phyloP scores from a whole-genome alignment of 2,888 invertebrate species.

The Synergus laeviventris region DNA sequence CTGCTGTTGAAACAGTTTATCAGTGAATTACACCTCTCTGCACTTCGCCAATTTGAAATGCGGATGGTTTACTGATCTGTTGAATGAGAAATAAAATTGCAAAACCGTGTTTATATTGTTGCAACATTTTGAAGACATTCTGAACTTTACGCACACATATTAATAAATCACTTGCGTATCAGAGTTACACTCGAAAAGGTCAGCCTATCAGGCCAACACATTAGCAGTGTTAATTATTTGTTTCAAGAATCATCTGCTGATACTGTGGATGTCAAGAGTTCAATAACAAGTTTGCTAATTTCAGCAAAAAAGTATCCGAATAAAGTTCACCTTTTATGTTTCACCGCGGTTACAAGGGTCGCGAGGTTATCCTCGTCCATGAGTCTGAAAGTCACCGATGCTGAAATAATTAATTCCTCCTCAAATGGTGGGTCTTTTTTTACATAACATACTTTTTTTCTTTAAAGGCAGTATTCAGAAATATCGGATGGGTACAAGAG shows the following conservation, averaged over 20 bases:
- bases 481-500: background rate
- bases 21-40: constrained; percentile 19
- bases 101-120: background rate
- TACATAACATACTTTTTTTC: no score
- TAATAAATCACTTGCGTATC: background rate
- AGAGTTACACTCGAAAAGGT: constrained; percentile 4
- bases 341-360: constrained; percentile 20
- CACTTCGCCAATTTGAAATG: background rate
- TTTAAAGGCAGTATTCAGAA: no score
- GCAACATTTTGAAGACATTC: background rate
- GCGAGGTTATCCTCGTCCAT: constrained; percentile 35
- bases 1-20: constrained; percentile 35
- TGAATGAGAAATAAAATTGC: constrained; percentile 2
- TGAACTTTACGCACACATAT: constrained; percentile 9
- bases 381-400: background rate
- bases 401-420: constrained; percentile 11
- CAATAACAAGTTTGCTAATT: constrained; percentile 34
- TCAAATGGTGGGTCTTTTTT: background rate
- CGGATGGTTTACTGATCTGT: background rate
- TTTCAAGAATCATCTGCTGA: background rate
- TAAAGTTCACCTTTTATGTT: constrained; percentile 34
- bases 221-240: constrained; percentile 20
- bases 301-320: constrained; percentile 22
- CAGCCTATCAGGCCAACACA: constrained; percentile 12
- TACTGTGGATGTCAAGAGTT: constrained; percentile 29